Evolutionary conservation across 2,888 invertebrate species (phyloP).

Genomic region (Drosophila anomalipes): DNA sequence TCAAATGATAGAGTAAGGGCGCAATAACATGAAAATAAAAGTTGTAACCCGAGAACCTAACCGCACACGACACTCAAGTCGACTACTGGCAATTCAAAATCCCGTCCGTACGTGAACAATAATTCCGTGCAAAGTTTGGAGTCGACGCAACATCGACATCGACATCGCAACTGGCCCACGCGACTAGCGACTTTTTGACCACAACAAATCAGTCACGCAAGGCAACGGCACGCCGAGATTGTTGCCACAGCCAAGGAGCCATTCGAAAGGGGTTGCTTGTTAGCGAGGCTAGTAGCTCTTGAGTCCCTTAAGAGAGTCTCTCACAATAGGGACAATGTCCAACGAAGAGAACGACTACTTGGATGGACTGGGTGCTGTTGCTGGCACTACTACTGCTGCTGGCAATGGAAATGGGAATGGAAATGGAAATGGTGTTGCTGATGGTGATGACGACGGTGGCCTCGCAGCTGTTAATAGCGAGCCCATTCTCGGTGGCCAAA

Average conservation of each 20-base stretch:
- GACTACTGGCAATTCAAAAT: slow-evolving; percentile 28
- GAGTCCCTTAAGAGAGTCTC: slow-evolving; percentile 52
- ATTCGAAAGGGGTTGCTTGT: slow-evolving; percentile 20
- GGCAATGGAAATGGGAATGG: slow-evolving; percentile 16
- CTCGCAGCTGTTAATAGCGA: slow-evolving; percentile 74
- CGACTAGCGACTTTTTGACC: slow-evolving; percentile 65
- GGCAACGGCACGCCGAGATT: slow-evolving; percentile 46
- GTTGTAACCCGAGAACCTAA: slow-evolving; percentile 27
- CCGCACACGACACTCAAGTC: slow-evolving; percentile 19
- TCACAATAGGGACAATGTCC: slow-evolving; percentile 54
- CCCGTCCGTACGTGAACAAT: neutral
- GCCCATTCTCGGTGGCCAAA: slow-evolving; percentile 78
- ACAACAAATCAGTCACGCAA: slow-evolving; percentile 75
- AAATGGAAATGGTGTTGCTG: slow-evolving; percentile 24
- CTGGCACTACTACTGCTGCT: slow-evolving; percentile 24
- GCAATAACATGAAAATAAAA: slow-evolving; percentile 21
- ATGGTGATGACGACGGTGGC: slow-evolving; percentile 47
- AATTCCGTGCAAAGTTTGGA: slow-evolving; percentile 39
- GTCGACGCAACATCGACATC: slow-evolving; percentile 57
- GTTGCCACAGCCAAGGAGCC: slow-evolving; percentile 12
- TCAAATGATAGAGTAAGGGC: neutral
- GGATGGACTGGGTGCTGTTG: slow-evolving; percentile 54
- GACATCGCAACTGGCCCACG: slow-evolving; percentile 39
- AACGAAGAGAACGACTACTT: slow-evolving; percentile 74
- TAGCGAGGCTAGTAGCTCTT: neutral